Evolutionary conservation across 2,888 invertebrate species (phyloP), one percentile per base, ranked within the genome.

Genomic region (Pandemis corylana): DNA sequence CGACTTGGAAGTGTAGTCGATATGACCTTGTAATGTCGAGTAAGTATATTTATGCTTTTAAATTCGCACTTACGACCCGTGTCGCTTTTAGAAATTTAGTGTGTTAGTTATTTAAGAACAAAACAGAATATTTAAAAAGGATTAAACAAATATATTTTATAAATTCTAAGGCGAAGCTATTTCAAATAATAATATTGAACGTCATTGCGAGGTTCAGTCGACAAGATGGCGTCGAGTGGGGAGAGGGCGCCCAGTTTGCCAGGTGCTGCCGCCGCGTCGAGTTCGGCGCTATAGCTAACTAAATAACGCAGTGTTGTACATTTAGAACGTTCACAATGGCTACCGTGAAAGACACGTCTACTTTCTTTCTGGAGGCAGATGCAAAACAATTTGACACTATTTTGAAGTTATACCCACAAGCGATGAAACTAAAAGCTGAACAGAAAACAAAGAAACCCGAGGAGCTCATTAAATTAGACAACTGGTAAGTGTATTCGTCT

Each of bases 381-480:
- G 96, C 97, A 88, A 95, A 95, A 93, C 97, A 97, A 95, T 98
- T 97, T 95, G 97, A 97, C 90, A 97, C 97, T 95, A 98, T 98
- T 90, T 96, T 97, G 89, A 97, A 97, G 95, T 95, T 98, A 87
- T 98, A 98, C 95, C 98, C 98, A 85, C 97, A 98, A 95, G 98
- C 98, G 83, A 95, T 98, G 83, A 96, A 97, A 95, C 94, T 98
- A 84, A 98, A 98, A 95, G 98, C 98, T 79, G 97, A 98, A 91
- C 96, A 96, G 92, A 98, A 97, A 92, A 97, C 96, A 90, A 98
- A 98, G 96, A 98, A 97, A 95, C 97, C 98, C 74, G 98, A 98
- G 92, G 98, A 98, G 94, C 96, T 98, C 89, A 97, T 98, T 93
- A 98, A 98, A 95, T 95, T 98, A 95, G 98, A 98, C 95, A 97